Evolutionary conservation across 2,888 invertebrate genomes (phyloP).

Genomic region (Orchesella flavescens): DNA sequence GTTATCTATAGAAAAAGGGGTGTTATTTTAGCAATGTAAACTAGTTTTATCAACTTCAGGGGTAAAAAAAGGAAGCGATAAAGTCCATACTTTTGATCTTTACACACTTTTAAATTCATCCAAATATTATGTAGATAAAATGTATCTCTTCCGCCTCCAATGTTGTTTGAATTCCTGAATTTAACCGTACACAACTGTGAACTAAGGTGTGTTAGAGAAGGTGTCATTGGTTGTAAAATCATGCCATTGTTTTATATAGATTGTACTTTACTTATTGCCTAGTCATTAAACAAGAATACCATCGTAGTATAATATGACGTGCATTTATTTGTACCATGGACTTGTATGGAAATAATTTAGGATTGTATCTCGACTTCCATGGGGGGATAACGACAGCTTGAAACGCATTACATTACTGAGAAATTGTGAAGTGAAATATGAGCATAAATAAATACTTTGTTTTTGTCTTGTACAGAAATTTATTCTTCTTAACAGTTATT

Average conservation of each 20-base stretch:
- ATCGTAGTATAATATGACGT: neutral
- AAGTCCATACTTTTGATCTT: no score
- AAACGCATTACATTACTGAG: neutral
- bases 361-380: neutral
- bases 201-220: no score
- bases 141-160: no score
- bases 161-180: no score
- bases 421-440: conserved; percentile 14
- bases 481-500: neutral
- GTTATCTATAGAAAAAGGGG: no score
- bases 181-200: no score
- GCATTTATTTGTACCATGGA: conserved; percentile 6
- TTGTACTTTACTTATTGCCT: conserved; percentile 31
- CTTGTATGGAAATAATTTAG: neutral
- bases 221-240: neutral
- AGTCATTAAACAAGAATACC: conserved; percentile 22
- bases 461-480: conserved; percentile 13
- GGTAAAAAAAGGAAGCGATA: no score
- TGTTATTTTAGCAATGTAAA: no score
- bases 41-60: no score
- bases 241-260: conserved; percentile 30
- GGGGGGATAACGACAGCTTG: neutral
- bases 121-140: no score
- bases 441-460: conserved; percentile 10
- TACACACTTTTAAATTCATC: no score